phyloP scores from a whole-genome alignment of 2,113 vertebrate genomes.

The Spizaetus ornatus region DNA sequence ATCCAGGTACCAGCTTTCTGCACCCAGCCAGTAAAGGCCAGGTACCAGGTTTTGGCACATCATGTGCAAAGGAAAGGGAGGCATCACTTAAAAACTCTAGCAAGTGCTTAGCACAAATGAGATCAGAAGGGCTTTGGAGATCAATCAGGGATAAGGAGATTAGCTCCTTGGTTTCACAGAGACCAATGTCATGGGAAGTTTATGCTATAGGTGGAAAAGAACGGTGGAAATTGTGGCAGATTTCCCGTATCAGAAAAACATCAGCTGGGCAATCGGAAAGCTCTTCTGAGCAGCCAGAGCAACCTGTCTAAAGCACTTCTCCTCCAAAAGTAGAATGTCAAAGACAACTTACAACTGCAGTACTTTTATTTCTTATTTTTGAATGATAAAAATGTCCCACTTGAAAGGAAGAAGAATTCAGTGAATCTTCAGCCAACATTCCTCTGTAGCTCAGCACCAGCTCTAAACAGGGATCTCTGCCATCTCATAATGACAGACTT shows the following conservation, averaged over 20 bases:
- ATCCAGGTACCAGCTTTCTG: background rate
- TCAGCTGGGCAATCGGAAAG: background rate
- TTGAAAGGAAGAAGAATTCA: background rate
- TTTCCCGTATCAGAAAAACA: background rate
- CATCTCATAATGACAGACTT: background rate
- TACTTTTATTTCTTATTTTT: background rate
- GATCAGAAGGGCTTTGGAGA: background rate
- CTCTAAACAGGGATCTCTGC: background rate
- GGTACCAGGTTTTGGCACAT: background rate
- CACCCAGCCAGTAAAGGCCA: background rate
- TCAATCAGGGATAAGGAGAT: conserved; percentile 3
- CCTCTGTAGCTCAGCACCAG: background rate
- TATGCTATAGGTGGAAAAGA: background rate
- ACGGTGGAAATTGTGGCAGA: background rate
- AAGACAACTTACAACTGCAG: background rate
- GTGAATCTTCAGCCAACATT: background rate
- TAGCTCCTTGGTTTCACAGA: background rate
- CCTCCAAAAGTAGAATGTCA: background rate
- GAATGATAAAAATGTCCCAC: background rate
- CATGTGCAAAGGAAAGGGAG: background rate
- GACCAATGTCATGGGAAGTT: background rate
- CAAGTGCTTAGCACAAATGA: background rate
- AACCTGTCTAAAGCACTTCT: background rate
- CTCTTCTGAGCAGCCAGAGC: background rate
- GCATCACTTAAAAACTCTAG: background rate